Base-by-base conservation (phyloP, 2,888 invertebrate species). In the Cephus nigrinus region DNA sequence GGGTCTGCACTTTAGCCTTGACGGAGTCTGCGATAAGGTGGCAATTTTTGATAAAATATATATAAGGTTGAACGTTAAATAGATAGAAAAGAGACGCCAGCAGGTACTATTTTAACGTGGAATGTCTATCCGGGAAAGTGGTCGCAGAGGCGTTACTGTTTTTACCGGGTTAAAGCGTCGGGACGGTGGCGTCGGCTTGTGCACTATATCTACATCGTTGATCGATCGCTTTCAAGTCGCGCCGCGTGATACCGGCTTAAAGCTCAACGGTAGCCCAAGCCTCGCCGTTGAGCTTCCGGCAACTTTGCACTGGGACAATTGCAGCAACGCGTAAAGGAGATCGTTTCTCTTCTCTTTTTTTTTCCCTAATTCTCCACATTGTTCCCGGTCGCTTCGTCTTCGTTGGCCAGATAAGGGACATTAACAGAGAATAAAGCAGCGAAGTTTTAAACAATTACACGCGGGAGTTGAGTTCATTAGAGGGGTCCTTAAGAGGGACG, bases 391-490 rank as follows among this genome's bases (percentile, higher is more conserved):
- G 33, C 74, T 40, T 33, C 35, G 23, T 35, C 33, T 35, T 30
- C 74, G 36, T 40, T 33, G 34, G 74, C 35, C 35, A 76, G 76
- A 76, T 77, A 76, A 78, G 78, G 76, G 12, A 32, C 72, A 40
- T 78, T 75, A 55, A 35, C 71, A 55, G 75, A 40, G 68, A 73
- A 76, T 76, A 76, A 76, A 76, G 73, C 69, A 73, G 76, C 23
- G 23, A 78, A 78, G 76, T 78, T 78, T 76, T 74, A 76, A 78
- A 78, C 78, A 76, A 78, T 78, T 76, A 76, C 78, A 78, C 76
- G 76, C 78, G 76, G 69, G 36, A 74, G 78, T 76, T 33, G 73
- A 76, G 78, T 78, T 73, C 78, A 76, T 78, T 78, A 78, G 55
- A 55, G 69, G 74, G 35, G 31, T 71, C 71, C 71, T 33, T 33